A percentile compares a stretch with the other conserved stretches of the same genome.
These are phyloP conservation scores for Oscheius sp. DNA, from an alignment of 1,140 invertebrate genomes.

Conservation along the genomic window DNA sequence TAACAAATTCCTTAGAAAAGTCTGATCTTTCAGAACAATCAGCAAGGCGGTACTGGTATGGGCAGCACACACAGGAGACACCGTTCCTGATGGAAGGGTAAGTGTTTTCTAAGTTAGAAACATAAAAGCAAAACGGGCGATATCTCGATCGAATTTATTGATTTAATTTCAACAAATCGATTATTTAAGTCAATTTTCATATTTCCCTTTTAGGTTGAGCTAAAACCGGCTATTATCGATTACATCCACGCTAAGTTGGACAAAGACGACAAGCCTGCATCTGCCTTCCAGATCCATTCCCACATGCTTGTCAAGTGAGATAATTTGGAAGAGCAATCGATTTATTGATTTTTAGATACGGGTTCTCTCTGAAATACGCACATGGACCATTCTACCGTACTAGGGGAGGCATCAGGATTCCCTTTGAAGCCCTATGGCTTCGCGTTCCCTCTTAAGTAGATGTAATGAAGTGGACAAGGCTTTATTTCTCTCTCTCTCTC, in stretches of 20 bases:
- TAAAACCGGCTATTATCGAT: background rate
- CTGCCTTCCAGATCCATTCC: background rate
- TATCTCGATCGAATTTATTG: no score
- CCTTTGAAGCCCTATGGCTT: background rate
- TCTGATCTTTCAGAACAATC: background rate
- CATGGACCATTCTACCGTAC: background rate
- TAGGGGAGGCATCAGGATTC: background rate
- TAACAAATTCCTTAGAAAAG: background rate
- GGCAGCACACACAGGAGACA: background rate
- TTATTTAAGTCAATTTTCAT: no score
- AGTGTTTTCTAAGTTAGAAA: no score
- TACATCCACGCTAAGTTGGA: conserved; percentile 1
- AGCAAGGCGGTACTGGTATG: background rate
- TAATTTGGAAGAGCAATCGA: background rate
- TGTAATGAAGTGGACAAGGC: no score
- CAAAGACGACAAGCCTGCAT: background rate
- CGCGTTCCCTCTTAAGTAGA: background rate
- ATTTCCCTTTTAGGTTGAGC: background rate
- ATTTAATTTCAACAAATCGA: no score
- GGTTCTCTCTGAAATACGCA: background rate
- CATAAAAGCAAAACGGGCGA: no score
- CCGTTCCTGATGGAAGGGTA: background rate
- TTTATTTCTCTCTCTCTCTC: no score
- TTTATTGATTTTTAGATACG: background rate
- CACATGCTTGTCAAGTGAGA: conserved; percentile 3